These are phyloP conservation scores for Peromyscus eremicus DNA, from an alignment of 2,797 vertebrate genomes.

Conservation along the genomic window DNA sequence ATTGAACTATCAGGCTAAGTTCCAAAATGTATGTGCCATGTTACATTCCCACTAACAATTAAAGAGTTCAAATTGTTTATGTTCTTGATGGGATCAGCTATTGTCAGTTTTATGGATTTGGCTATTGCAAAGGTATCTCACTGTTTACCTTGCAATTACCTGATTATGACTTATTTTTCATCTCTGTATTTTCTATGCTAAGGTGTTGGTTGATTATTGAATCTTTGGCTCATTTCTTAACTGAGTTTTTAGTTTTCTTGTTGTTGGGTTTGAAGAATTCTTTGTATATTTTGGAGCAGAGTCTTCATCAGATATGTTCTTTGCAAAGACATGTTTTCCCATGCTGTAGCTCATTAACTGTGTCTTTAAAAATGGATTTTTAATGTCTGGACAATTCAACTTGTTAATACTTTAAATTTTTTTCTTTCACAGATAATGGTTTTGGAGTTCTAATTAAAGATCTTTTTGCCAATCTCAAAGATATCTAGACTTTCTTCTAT, in stretches of 20 bases:
- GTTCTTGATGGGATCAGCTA: background rate
- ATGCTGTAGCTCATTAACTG: background rate
- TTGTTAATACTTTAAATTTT: background rate
- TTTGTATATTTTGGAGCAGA: conserved; percentile 38
- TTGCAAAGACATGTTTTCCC: background rate
- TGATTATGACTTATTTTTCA: conserved; percentile 13
- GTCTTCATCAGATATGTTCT: background rate
- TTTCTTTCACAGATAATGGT: background rate
- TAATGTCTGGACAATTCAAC: background rate
- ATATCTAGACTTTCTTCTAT: background rate
- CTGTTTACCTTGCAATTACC: background rate
- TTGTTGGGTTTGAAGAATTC: background rate
- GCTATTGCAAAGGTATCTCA: background rate
- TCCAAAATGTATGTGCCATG: background rate
- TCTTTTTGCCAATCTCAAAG: background rate
- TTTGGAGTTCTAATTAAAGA: background rate
- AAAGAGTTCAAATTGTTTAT: background rate
- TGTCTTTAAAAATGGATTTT: background rate
- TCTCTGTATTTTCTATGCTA: background rate
- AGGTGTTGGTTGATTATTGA: background rate
- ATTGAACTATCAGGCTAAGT: background rate
- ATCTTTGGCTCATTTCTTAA: background rate
- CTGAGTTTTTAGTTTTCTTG: background rate
- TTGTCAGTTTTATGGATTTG: background rate
- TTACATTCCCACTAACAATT: background rate